Conservation (phyloP, 1,140 invertebrate species). For the Aphis craccivora region DNA sequence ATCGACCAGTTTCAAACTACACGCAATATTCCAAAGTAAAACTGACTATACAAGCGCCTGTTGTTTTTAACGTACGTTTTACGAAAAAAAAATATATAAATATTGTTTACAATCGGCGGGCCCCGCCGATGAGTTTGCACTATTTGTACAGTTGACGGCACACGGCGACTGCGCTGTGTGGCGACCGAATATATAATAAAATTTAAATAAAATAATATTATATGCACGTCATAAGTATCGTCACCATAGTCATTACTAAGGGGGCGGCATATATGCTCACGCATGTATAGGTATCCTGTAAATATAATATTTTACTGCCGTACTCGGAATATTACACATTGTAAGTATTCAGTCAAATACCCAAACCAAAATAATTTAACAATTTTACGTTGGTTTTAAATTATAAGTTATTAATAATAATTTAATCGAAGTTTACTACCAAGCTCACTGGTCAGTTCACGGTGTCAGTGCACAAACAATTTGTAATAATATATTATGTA, state of each 20-base stretch:
- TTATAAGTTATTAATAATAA: not conserved
- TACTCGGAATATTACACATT: not conserved
- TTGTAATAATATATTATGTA: not conserved
- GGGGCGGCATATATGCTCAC: not conserved
- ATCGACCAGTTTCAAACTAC: not conserved
- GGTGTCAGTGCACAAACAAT: not conserved
- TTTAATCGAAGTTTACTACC: not conserved
- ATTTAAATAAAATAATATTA: not conserved
- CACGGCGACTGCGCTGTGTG: not conserved
- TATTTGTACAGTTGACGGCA: slow-evolving; percentile 47
- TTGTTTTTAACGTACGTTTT: not conserved
- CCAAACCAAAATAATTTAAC: not conserved
- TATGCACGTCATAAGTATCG: not conserved
- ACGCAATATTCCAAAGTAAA: not conserved
- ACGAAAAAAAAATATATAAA: not conserved
- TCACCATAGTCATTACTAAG: not conserved
- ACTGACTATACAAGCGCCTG: not conserved
- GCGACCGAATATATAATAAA: not conserved
- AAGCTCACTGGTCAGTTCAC: not conserved
- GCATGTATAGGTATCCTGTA: not conserved
- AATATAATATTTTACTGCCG: not conserved
- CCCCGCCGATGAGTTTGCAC: slow-evolving; percentile 9
- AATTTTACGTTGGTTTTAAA: not conserved
- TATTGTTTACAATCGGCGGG: slow-evolving; percentile 18
- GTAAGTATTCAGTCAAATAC: not conserved